phyloP scores from a whole-genome alignment of 1,140 invertebrate species.

The Eurosta solidaginis region DNA sequence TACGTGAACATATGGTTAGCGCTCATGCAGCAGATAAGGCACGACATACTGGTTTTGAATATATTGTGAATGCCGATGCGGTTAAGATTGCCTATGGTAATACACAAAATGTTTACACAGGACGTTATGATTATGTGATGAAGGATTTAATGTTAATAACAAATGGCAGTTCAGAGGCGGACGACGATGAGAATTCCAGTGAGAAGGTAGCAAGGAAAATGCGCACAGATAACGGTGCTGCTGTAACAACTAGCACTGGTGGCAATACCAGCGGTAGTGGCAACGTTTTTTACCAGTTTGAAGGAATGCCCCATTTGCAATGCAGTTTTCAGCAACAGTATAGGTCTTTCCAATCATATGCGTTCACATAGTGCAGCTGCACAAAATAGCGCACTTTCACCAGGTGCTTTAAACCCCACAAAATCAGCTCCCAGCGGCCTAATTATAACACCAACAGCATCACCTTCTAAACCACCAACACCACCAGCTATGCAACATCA shows the following conservation, averaged over 20 bases:
- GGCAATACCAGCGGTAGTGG: slow-evolving; percentile 38
- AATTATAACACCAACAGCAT: too few species aligned
- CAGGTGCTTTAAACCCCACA: slow-evolving; percentile 38
- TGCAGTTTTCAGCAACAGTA: slow-evolving; percentile 54
- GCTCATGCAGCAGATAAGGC: slow-evolving; percentile 52
- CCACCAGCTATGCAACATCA: slow-evolving; percentile 33
- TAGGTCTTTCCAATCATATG: slow-evolving; percentile 57
- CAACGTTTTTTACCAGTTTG: slow-evolving; percentile 38
- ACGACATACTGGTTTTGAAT: slow-evolving; percentile 50
- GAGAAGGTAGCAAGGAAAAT: slow-evolving; percentile 47
- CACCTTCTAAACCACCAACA: slow-evolving; percentile 49
- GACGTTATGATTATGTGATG: slow-evolving; percentile 57
- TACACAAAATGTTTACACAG: slow-evolving; percentile 50
- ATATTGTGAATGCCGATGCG: slow-evolving; percentile 53
- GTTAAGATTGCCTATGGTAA: slow-evolving; percentile 46
- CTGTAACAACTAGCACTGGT: slow-evolving; percentile 31
- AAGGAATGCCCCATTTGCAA: slow-evolving; percentile 55
- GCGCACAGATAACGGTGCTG: slow-evolving; percentile 49
- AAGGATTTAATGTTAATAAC: slow-evolving; percentile 57
- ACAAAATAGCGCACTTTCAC: too few species aligned
- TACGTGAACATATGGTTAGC: slow-evolving; percentile 56
- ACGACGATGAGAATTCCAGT: slow-evolving; percentile 52
- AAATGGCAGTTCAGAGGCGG: slow-evolving; percentile 55
- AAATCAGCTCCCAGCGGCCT: slow-evolving; percentile 43
- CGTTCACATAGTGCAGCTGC: slow-evolving; percentile 49